Evolutionary conservation across 2,888 invertebrate genomes (phyloP), one percentile per base, ranked within the genome.

Genomic region (Laspeyria flexula): DNA sequence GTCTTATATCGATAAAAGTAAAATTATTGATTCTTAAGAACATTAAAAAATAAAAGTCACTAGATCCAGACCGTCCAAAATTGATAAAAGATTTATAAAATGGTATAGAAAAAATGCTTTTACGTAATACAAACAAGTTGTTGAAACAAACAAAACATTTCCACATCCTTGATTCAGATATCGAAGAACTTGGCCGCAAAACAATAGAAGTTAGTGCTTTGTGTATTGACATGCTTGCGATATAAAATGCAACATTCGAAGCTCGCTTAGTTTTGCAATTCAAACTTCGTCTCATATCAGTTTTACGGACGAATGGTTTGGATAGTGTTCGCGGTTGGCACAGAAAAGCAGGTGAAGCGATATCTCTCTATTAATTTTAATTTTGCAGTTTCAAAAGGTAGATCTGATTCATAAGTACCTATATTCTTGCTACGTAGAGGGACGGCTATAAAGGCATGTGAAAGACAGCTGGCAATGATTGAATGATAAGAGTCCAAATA

Each of bases 261-360:
- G 63, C 71, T 74, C 66, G 73, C 75, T 75, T 83, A 84, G 86
- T 85, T 89, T 88, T 88, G 88, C 88, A 86, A 88, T 89, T 88
- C 88, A 84, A 87, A 88, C 86, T 83, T 83, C 75, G 75, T 75
- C 84, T 84, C 86, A 81, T 90, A 88, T 89, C 89, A 85, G 84
- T 88, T n/a, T 86, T 76, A 81, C 85, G 79, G 85, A 76, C 82
- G 86, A 83, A 81, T 77, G 85, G 75, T 71, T 82, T 70, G 69
- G 76, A 64, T 65, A 66, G 64, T 72, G 65, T 46, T 55, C 37
- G 51, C 15, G 46, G 15, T 15, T 46, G 63, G 68, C 25, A 1
- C 25, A 61, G 65, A 43, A 21, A 12, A 50, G 4, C 25, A 50
- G 48, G 33, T 27, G 11, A 29, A 21, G 42, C 44, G 54, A 35